Evolutionary conservation across 2,888 invertebrate genomes (phyloP), one percentile per base, ranked within the genome.

Genomic region (Lathronympha strigana): DNA sequence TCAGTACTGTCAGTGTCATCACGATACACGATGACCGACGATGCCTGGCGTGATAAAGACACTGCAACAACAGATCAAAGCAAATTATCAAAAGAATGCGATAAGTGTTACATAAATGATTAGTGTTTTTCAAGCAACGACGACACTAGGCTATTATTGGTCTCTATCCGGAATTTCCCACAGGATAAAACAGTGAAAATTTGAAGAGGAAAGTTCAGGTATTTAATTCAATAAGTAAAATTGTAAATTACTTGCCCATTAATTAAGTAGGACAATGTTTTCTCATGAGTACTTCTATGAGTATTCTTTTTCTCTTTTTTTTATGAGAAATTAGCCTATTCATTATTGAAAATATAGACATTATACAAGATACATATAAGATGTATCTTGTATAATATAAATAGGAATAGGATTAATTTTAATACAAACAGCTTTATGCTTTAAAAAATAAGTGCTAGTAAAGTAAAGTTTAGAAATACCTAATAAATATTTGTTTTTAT

Each of bases 1-100:
- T 11, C 11, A 33, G 9, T 33, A 1, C 3, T 33, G 9, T 11
- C 33, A 11, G 13, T 33, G 9, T n/a, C 9, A 8, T 33, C 13
- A 33, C 33, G 33, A 33, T 25, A 33, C 31, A 31, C 33, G 33
- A 33, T 8, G 1, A 9, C 9, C 11, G 21, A 49, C 49, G 47
- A 15, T 25, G 19, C 17, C 47, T 38, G 38, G 60, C 40, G 50
- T 36, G 45, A 51, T 45, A 21, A 28, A 45, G 31, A 43, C 13
- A 21, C 8, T 23, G 2, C 55, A 13, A 25, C 38, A 17, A 23
- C 11, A 19, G 23, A 61, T 28, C 40, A 55, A 50, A 31, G 50
- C 33, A 33, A 51, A 51, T 63, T 57, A 63, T 51, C 33, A 58
- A n/a, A 63, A 58, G 57, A 57, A 61, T 50, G 40, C 33, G 61